phyloP scores from a whole-genome alignment of 2,888 invertebrate genomes.

The Ceratothoa steindachneri region DNA sequence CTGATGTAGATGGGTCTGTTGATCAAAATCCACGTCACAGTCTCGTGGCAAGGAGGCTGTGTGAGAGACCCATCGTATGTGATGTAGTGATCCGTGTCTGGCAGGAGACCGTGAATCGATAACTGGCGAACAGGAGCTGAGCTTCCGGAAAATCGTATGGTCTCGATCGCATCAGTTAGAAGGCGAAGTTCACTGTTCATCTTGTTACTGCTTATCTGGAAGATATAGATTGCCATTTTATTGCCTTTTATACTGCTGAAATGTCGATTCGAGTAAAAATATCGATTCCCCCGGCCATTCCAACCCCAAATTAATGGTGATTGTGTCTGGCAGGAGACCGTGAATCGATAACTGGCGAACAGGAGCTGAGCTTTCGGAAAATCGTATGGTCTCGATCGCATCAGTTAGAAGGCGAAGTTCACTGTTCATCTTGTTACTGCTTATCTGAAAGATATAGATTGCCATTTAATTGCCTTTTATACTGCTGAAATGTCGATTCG shows the following conservation, averaged over 20 bases:
- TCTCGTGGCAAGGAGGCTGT: slow-evolving; percentile 95
- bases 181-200: slow-evolving; percentile 86
- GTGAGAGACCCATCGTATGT: slow-evolving; percentile 97
- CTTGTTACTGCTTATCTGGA: slow-evolving; percentile 76
- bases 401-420: slow-evolving; percentile 86
- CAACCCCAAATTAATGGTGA: too few relatives aligned
- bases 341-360: slow-evolving; percentile 79
- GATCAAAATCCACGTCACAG: slow-evolving; percentile 95
- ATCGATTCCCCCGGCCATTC: too few relatives aligned
- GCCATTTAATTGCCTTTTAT: too few relatives aligned
- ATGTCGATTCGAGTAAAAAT: too few relatives aligned
- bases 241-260: too few relatives aligned
- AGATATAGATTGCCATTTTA: slow-evolving; percentile 55
- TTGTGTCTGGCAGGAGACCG: slow-evolving; percentile 86
- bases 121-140: slow-evolving; percentile 73
- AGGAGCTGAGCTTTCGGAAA: slow-evolving; percentile 76
- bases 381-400: slow-evolving; percentile 84
- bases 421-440: slow-evolving; percentile 77
- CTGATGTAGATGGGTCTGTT: slow-evolving; percentile 98
- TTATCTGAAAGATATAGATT: slow-evolving; percentile 79
- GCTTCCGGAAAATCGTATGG: slow-evolving; percentile 85
- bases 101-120: slow-evolving; percentile 80
- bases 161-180: slow-evolving; percentile 85
- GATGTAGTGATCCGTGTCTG: slow-evolving; percentile 93
- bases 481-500: too few relatives aligned